Percentiles rank a stretch among this genome's conserved stretches.
Evolutionary conservation across 1,140 invertebrate species (phyloP).

Genomic region (Bombus superbus): DNA sequence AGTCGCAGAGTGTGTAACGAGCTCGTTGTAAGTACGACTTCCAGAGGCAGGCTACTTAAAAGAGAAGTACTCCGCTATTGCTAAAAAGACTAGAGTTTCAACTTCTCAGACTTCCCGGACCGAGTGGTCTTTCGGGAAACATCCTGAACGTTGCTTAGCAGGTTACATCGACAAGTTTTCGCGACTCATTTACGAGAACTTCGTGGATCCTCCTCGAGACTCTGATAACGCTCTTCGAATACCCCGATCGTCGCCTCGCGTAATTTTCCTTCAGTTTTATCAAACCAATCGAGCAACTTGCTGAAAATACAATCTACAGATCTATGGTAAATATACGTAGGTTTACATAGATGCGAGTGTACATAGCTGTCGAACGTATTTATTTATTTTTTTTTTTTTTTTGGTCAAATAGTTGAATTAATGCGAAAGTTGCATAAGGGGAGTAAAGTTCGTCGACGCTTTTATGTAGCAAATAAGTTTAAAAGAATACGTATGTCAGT

Average conservation of each 20-base stretch:
- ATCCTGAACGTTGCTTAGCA: background rate
- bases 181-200: constrained; percentile 14
- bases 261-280: constrained; percentile 14
- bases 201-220: background rate
- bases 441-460: too few relatives aligned
- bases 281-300: too few relatives aligned
- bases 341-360: too few relatives aligned
- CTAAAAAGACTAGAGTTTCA: constrained; percentile 24
- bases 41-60: background rate
- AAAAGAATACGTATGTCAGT: too few relatives aligned
- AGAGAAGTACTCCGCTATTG: constrained; percentile 1
- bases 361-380: too few relatives aligned
- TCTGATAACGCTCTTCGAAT: background rate
- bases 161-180: background rate
- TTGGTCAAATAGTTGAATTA: too few relatives aligned
- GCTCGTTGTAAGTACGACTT: background rate
- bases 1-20: constrained; percentile 25
- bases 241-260: background rate
- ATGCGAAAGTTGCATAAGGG: too few relatives aligned
- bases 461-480: too few relatives aligned
- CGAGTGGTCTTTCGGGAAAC: background rate
- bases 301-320: too few relatives aligned
- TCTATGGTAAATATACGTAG: too few relatives aligned
- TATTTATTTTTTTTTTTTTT: too few relatives aligned
- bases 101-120: background rate